Conservation (phyloP, 2,888 invertebrate genomes). For the Paralinhomoeus sp. region DNA sequence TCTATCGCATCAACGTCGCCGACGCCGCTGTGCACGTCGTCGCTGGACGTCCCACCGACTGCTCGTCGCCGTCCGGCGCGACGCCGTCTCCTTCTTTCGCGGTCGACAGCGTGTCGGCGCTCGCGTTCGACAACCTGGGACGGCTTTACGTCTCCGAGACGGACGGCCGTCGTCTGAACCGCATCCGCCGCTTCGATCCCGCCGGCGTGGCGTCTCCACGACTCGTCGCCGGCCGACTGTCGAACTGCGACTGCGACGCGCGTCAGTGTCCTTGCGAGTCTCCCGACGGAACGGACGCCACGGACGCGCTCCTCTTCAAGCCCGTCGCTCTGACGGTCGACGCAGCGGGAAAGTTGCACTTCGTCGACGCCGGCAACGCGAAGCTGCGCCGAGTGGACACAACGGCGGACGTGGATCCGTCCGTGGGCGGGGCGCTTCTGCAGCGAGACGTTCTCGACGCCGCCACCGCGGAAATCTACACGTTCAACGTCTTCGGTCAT, state of each 20-base stretch:
- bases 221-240: constrained; percentile 7
- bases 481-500: constrained; percentile 51
- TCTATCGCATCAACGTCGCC: constrained; percentile 56
- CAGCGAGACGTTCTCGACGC: constrained; percentile 81
- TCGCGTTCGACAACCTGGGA: constrained; percentile 72
- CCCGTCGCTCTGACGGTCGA: constrained; percentile 55
- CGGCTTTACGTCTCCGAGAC: constrained; percentile 78
- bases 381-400: background rate
- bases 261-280: constrained; percentile 25
- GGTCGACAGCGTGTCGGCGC: constrained; percentile 60
- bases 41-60: constrained; percentile 79
- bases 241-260: constrained; percentile 29
- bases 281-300: constrained; percentile 4
- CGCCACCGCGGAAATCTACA: constrained; percentile 51
- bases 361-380: constrained; percentile 43
- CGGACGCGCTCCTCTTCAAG: constrained; percentile 7
- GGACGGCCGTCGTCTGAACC: constrained; percentile 67
- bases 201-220: background rate
- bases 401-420: constrained; percentile 35
- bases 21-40: constrained; percentile 63
- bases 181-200: constrained; percentile 25
- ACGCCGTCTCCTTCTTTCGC: constrained; percentile 63
- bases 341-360: constrained; percentile 78
- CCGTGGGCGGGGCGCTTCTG: constrained; percentile 38
- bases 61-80: constrained; percentile 41